A percentile compares a stretch with the other conserved stretches of the same genome.
Conservation (phyloP, 2,888 invertebrate species). For the Apodemia mormo region DNA sequence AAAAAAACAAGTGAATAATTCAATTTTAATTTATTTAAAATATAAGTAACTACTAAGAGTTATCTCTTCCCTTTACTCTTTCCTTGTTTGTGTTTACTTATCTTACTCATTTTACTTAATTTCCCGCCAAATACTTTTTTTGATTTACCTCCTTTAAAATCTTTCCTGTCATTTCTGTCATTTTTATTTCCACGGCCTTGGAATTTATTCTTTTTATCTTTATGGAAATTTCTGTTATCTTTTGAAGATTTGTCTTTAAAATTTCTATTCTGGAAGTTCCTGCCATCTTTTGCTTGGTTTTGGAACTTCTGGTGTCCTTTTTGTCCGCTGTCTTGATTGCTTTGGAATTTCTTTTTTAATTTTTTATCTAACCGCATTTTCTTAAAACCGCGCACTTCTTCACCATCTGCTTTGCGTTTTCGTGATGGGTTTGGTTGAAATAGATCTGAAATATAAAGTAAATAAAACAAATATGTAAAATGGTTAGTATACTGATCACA, state of each 20-base stretch:
- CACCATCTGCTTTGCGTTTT: slow-evolving; percentile 62
- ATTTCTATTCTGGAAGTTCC: slow-evolving; percentile 42
- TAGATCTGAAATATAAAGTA: slow-evolving; percentile 53
- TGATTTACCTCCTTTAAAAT: slow-evolving; percentile 47
- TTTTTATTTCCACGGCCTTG: slow-evolving; percentile 39
- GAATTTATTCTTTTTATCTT: background rate
- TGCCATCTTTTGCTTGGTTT: slow-evolving; percentile 45
- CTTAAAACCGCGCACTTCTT: slow-evolving; percentile 65
- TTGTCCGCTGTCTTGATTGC: slow-evolving; percentile 43
- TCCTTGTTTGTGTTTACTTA: slow-evolving; percentile 44
- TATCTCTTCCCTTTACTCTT: slow-evolving; percentile 46
- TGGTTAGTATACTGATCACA: no score
- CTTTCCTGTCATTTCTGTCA: slow-evolving; percentile 36
- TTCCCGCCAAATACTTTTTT: slow-evolving; percentile 36
- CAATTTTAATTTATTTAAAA: background rate
- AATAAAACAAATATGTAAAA: background rate
- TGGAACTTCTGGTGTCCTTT: slow-evolving; percentile 43
- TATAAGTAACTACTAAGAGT: background rate
- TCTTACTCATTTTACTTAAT: slow-evolving; percentile 60
- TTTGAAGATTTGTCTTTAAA: background rate
- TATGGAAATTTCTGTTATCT: slow-evolving; percentile 32
- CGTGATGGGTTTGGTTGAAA: slow-evolving; percentile 57
- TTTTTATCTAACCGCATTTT: slow-evolving; percentile 72
- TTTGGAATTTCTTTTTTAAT: slow-evolving; percentile 63
- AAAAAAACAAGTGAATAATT: no score